Evolutionary conservation across 2,113 vertebrate genomes (phyloP).

Genomic region (Anthoscopus minutus): DNA sequence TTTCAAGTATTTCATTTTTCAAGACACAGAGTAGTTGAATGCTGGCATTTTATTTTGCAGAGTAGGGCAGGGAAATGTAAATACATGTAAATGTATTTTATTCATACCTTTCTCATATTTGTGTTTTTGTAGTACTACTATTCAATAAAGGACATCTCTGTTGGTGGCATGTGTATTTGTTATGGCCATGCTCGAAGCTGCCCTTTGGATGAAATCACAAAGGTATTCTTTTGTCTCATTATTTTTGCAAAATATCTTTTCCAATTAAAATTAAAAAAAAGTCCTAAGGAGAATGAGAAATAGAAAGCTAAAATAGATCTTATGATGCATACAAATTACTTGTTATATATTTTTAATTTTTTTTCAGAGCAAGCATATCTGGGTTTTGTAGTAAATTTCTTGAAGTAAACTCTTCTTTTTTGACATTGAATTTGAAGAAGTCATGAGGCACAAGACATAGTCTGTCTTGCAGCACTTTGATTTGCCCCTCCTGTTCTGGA

Average conservation of each 20-base stretch:
- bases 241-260: not conserved
- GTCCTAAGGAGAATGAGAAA: not conserved
- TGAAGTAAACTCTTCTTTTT: not conserved
- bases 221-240: slow-evolving; percentile 66
- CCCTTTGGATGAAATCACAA: slow-evolving; percentile 81
- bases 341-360: not conserved
- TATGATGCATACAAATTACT: not conserved
- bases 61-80: not conserved
- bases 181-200: slow-evolving; percentile 92
- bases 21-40: not conserved
- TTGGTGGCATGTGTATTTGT: slow-evolving; percentile 97
- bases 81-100: not conserved
- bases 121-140: slow-evolving; percentile 84
- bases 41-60: not conserved
- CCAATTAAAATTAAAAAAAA: not conserved
- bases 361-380: not conserved
- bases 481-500: not conserved
- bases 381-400: not conserved
- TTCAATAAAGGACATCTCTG: slow-evolving; percentile 92
- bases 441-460: not conserved
- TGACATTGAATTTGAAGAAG: not conserved
- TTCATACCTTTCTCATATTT: not conserved
- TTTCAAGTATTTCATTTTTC: not conserved
- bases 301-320: not conserved
- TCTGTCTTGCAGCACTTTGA: not conserved